Conservation (phyloP, 2,113 vertebrate genomes). For the Coregonus clupeaformis region DNA sequence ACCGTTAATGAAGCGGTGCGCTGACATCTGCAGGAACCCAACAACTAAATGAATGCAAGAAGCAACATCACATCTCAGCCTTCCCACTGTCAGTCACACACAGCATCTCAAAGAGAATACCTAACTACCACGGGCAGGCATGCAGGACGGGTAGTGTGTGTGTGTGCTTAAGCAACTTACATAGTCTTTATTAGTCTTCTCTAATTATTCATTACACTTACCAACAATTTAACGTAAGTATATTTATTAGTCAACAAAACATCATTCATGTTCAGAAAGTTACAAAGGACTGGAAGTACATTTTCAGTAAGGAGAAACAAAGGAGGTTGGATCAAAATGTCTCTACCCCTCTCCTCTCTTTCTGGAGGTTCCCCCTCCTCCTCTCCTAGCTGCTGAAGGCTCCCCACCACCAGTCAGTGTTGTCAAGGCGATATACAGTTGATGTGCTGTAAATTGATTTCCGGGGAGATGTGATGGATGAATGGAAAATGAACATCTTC, state of each 20-base stretch:
- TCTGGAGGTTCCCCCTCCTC: constrained; percentile 45
- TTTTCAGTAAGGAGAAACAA: not conserved
- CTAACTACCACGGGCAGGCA: constrained; percentile 46
- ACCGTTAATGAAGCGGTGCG: constrained; percentile 64
- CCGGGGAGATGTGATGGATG: constrained; percentile 76
- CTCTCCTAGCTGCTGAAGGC: constrained; percentile 55
- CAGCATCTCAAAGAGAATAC: constrained; percentile 54
- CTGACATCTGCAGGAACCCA: constrained; percentile 65
- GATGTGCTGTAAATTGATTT: constrained; percentile 77
- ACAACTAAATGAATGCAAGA: constrained; percentile 60
- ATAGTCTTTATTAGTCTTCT: too few species aligned
- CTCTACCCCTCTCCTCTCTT: constrained; percentile 33
- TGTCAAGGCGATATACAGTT: constrained; percentile 56
- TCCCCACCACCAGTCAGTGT: constrained; percentile 49
- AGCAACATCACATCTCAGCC: constrained; percentile 49
- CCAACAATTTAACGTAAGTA: not conserved
- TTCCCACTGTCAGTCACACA: constrained; percentile 59
- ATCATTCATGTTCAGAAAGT: not conserved
- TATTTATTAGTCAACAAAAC: not conserved
- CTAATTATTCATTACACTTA: too few species aligned
- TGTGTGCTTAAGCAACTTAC: not conserved
- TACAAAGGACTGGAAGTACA: not conserved
- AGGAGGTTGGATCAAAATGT: constrained; percentile 56
- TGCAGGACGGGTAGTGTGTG: not conserved
- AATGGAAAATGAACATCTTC: constrained; percentile 74